Base-by-base conservation (phyloP, 2,113 vertebrate genomes). In the Polypterus senegalus region DNA sequence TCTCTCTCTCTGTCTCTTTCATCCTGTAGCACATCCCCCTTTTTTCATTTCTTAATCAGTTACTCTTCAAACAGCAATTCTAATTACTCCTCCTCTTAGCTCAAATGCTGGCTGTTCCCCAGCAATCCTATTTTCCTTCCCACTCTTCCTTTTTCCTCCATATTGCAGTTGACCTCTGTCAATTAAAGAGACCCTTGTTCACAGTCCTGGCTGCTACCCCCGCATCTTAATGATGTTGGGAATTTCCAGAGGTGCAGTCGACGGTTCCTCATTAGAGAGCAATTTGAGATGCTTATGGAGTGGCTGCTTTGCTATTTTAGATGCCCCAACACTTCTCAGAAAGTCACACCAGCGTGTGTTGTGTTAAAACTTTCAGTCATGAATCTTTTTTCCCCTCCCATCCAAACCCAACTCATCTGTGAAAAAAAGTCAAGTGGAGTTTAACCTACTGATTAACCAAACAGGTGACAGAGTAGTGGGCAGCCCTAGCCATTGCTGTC, bases 31-130 rank as follows among this genome's bases (percentile, higher is more conserved):
- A 27, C 7, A 8, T 10, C 51, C 51, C 27, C 27, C 63, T 54
- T 67, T 62, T 58, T 63, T 66, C 77, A 77, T 85, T 86, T 86
- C 82, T 86, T 87, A 87, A 88, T 87, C 86, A 86, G 84, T 86
- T 87, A 86, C 83, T 88, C 83, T 84, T 86, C 86, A 88, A 88
- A 86, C 83, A 87, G 74, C 78, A 75, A 77, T 80, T 83, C 85
- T 86, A 86, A 88, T 87, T 86, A 87, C 82, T 79, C 73, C 79
- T 80, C 75, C 70, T 63, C 79, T 83, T 79, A 76, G 78, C 76
- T 78, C 76, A 79, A 80, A 79, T 79, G 77, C 71, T 65, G 71
- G 73, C 77, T 72, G 70, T 79, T 74, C 79, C 77, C 68, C 61
- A 44, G 59, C 54, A 60, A 56, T 47, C 60, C 68, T 69, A 71